Percentiles rank a stretch among this genome's conserved stretches.
Evolutionary conservation across 1,140 invertebrate genomes (phyloP).

Genomic region (Antheraea pernyi): DNA sequence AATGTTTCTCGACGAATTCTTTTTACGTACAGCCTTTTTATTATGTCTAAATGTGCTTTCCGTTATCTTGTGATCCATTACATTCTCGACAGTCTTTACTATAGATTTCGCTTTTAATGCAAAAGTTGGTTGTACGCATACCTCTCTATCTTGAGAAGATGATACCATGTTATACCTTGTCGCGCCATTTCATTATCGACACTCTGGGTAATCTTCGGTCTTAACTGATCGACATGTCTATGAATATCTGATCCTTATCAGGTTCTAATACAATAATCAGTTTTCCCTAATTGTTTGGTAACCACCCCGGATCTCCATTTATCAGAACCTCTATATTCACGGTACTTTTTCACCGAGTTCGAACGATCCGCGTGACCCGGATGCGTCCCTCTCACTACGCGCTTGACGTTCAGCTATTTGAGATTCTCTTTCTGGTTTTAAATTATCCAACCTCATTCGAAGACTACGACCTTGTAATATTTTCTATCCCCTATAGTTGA

Average conservation of each 20-base stretch:
- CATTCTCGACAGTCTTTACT: too few species aligned
- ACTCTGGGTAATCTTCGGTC: constrained; percentile 2
- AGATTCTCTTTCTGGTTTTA: constrained; percentile 11
- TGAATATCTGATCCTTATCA: background rate
- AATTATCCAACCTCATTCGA: constrained; percentile 21
- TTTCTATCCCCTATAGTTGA: constrained; percentile 26
- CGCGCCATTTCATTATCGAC: background rate
- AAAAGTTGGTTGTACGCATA: too few species aligned
- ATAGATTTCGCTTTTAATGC: too few species aligned
- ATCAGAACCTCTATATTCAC: constrained; percentile 7
- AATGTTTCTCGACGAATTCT: too few species aligned
- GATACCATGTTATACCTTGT: background rate
- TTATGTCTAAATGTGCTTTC: too few species aligned
- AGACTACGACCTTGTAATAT: constrained; percentile 17
- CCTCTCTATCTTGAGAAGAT: too few species aligned
- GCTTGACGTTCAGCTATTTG: background rate
- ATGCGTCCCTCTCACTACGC: background rate
- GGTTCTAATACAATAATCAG: background rate
- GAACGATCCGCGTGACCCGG: background rate
- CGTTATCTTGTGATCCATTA: too few species aligned
- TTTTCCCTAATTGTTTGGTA: background rate
- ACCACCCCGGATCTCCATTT: constrained; percentile 14
- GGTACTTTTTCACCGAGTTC: constrained; percentile 5
- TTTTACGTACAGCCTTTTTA: too few species aligned
- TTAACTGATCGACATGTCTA: constrained; percentile 15